Base-by-base conservation (phyloP, 64 coral and sea anemone species). In the Cladopsammia gracilis region DNA sequence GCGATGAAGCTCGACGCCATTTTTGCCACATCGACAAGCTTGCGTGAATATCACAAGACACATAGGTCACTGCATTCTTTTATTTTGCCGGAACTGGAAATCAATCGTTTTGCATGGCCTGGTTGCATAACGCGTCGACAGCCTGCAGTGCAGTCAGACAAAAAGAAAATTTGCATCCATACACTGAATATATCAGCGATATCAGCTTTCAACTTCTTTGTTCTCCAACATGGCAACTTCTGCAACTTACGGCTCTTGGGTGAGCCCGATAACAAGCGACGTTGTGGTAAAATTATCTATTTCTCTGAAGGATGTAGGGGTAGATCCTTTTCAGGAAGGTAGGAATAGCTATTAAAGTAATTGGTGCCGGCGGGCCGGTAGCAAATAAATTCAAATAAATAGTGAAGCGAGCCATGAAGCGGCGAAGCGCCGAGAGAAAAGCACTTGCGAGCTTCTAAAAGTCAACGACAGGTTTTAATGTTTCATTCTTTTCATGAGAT, bases 271-370 rank as follows among this genome's bases (percentile, higher is more conserved):
- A 64, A 72, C 87, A 3, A 94, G 88, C 83, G 88, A 91, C 62
- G 47, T 87, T 16, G 89, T 97, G 34, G 45, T 97, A 5, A 67
- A 94, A 25, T 46, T 86, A 45, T 93, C 92, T 10, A 71, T 94
- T 48, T 84, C 78, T 14, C 16, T 97, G 0, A 89, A 76, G 56
- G 87, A 94, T 42, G 71, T 97, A 23, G 87, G 56, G 73, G 20
- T 97, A 59, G 95, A 97, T 75, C 95, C 95, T 24, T 85, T 88
- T 25, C 87, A 91, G 16, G 80, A 93, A 97, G 92, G 95, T 97
- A 69, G 44, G 49, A 14, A 45, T 49, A 16, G n/a, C n/a, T n/a
- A n/a, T n/a, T n/a, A n/a, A n/a, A 34, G 34, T 34, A 34, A 34
- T 34, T n/a, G n/a, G n/a, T n/a, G n/a, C n/a, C 34, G 34, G 34